These are phyloP conservation scores for Tarsius wallacei DNA, from an alignment of 2,797 vertebrate genomes.

Conservation along the genomic window DNA sequence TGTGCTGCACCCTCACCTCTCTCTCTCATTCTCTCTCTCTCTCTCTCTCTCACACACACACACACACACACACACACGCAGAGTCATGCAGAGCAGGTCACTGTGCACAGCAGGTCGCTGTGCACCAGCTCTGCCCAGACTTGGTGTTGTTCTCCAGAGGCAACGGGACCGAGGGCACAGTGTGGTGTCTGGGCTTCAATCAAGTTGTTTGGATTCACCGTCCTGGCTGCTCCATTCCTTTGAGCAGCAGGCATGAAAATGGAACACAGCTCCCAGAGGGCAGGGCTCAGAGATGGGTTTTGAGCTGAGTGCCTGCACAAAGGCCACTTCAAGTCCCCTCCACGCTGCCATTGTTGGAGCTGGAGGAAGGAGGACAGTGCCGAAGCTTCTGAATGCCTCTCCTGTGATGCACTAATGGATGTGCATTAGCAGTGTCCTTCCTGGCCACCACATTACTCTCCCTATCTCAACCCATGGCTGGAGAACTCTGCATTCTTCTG, in stretches of 20 bases:
- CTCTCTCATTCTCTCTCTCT: too few relatives aligned
- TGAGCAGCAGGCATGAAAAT: background rate
- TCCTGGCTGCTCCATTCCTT: background rate
- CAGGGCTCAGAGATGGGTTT: background rate
- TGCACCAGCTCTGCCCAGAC: background rate
- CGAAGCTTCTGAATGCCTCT: constrained; percentile 52
- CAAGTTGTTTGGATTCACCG: background rate
- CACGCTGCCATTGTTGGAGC: constrained; percentile 54
- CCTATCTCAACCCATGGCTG: background rate
- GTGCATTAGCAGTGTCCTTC: constrained; percentile 67
- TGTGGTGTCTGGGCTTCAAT: background rate
- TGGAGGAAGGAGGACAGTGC: background rate
- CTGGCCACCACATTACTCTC: background rate
- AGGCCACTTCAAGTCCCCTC: constrained; percentile 67
- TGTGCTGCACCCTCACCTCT: accelerated
- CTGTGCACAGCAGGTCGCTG: background rate
- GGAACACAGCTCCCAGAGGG: background rate
- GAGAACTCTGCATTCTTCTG: constrained; percentile 66
- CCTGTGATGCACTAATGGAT: constrained; percentile 75
- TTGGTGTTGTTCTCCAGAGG: background rate
- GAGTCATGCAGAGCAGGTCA: constrained; percentile 4
- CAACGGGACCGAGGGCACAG: background rate
- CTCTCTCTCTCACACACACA: too few relatives aligned
- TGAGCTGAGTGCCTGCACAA: constrained; percentile 36
- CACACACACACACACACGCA: accelerated